A percentile compares a stretch with the other conserved stretches of the same genome.
Evolutionary conservation across 2,113 vertebrate species (phyloP).

Genomic region (Elaphurus davidianus): DNA sequence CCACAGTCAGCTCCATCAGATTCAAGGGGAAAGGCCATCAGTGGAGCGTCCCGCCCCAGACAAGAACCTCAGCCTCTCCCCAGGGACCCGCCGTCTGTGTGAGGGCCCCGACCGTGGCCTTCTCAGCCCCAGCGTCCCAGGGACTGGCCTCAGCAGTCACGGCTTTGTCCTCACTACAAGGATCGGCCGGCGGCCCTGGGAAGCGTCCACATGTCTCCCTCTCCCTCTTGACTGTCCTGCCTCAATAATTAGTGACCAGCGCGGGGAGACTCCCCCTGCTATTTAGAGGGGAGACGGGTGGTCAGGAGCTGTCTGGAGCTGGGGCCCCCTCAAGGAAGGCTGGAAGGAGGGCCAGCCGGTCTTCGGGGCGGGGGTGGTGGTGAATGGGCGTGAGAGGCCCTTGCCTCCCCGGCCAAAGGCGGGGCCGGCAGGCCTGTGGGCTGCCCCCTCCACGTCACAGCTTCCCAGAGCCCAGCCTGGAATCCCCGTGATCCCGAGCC

Average conservation of each 20-base stretch:
- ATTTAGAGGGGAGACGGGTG: rapidly evolving
- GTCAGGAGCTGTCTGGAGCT: not conserved
- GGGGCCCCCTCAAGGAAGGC: not conserved
- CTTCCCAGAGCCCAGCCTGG: not conserved
- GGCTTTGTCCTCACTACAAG: not conserved
- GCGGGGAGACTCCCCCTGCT: not conserved
- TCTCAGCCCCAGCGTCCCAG: not conserved
- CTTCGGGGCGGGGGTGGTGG: not conserved
- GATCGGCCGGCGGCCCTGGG: not conserved
- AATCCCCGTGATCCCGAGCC: rapidly evolving
- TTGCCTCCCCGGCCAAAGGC: not conserved
- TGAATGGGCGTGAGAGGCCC: rapidly evolving
- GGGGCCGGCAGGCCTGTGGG: not conserved
- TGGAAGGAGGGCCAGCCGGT: not conserved
- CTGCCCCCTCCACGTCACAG: not conserved
- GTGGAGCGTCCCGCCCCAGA: not conserved
- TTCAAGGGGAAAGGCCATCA: not conserved
- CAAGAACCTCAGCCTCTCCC: not conserved
- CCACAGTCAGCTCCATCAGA: not conserved
- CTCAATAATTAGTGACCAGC: not conserved
- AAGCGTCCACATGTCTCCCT: not conserved
- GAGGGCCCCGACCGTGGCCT: not conserved
- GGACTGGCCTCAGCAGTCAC: rapidly evolving
- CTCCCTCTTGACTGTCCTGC: not conserved
- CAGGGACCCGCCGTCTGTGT: not conserved